Conservation (phyloP, 2,797 vertebrate genomes). For the Parotocinclus haroldoi region DNA sequence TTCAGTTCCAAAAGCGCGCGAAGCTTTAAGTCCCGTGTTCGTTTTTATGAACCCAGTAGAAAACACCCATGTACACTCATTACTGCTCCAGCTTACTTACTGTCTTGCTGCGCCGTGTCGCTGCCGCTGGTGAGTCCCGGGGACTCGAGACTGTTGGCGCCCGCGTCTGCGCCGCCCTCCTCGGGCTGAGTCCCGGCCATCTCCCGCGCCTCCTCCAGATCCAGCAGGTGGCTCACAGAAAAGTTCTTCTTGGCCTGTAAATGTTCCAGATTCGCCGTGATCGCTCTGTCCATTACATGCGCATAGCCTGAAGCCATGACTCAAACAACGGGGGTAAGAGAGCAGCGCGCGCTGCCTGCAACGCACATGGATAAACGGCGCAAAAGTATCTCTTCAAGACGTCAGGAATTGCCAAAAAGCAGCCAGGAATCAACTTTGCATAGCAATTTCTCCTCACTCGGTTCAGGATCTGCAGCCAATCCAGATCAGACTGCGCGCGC, state of each 20-base stretch:
- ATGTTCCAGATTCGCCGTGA: constrained; percentile 81
- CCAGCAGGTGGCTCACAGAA: constrained; percentile 96
- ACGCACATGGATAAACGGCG: neutral
- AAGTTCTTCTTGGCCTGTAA: constrained; percentile 98
- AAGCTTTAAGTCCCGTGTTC: too few relatives aligned
- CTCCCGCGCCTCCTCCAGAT: constrained; percentile 93
- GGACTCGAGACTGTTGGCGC: constrained; percentile 89
- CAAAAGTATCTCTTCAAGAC: neutral
- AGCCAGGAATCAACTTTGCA: too few relatives aligned
- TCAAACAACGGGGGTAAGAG: constrained; percentile 24
- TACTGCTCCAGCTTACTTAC: constrained; percentile 69
- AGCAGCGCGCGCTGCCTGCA: neutral
- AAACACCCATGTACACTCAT: too few relatives aligned
- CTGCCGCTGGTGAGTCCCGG: constrained; percentile 94
- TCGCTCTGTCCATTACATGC: constrained; percentile 90
- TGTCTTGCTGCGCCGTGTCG: constrained; percentile 95
- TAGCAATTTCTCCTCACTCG: too few relatives aligned
- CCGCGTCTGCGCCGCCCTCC: constrained; percentile 85
- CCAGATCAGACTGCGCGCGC: too few relatives aligned
- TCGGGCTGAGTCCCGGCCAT: constrained; percentile 88
- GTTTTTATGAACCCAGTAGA: too few relatives aligned
- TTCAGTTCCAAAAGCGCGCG: too few relatives aligned
- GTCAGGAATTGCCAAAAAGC: neutral
- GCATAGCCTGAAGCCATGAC: constrained; percentile 95
- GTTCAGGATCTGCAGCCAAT: too few relatives aligned